These are phyloP conservation scores for Pelagia noctiluca DNA, from an alignment of 30 jellyfish, hydroid and myxozoan species.

Conservation along the genomic window DNA sequence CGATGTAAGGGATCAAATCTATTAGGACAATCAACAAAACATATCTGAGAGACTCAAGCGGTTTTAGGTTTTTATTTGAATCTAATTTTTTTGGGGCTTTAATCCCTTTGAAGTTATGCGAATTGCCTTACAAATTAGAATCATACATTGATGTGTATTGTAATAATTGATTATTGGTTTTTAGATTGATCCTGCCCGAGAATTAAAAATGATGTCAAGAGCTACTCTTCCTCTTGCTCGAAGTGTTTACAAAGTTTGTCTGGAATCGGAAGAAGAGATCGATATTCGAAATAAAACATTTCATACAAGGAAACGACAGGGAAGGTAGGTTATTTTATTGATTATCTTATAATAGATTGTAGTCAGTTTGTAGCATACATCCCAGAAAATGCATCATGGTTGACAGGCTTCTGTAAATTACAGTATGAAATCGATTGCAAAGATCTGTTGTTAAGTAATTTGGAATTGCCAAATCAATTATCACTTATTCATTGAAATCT, in stretches of 20 bases:
- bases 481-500: too few species aligned
- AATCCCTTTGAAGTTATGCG: not conserved
- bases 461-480: too few species aligned
- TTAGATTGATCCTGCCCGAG: constrained; percentile 4
- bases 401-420: too few species aligned
- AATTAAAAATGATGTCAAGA: not conserved
- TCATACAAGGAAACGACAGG: constrained; percentile 37
- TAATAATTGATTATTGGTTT: not conserved
- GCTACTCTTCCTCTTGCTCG: not conserved
- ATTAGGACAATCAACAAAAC: too few species aligned
- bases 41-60: too few species aligned
- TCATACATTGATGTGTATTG: not conserved
- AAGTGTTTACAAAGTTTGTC: not conserved
- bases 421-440: too few species aligned
- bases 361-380: too few species aligned
- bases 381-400: too few species aligned
- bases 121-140: not conserved
- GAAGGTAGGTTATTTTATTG: constrained; percentile 55
- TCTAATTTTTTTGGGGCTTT: not conserved
- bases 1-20: too few species aligned
- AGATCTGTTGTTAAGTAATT: too few species aligned
- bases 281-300: constrained; percentile 2
- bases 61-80: too few species aligned
- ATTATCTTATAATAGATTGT: too few species aligned
- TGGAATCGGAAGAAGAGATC: not conserved